Conservation (phyloP, 2,888 invertebrate genomes). For the Taphrorychus bicolor region DNA sequence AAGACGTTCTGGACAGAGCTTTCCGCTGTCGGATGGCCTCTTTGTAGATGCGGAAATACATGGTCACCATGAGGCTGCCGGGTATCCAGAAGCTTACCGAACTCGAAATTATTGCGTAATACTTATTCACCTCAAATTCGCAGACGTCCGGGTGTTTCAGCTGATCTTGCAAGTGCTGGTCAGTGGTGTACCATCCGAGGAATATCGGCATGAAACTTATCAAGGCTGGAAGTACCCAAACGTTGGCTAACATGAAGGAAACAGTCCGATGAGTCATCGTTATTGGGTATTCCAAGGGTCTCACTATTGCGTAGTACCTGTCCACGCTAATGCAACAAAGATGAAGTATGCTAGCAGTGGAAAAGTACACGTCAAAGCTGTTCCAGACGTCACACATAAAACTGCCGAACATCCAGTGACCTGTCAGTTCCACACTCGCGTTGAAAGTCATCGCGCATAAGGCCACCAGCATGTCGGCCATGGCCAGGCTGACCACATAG, state of each 20-base stretch:
- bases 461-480: constrained; percentile 93
- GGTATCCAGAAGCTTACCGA: constrained; percentile 94
- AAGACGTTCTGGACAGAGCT: constrained; percentile 84
- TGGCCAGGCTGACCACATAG: constrained; percentile 93
- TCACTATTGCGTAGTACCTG: constrained; percentile 84
- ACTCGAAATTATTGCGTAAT: constrained; percentile 87
- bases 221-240: constrained; percentile 90
- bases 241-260: constrained; percentile 82
- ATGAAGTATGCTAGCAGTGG: constrained; percentile 90
- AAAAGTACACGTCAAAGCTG: constrained; percentile 92
- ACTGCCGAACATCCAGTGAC: constrained; percentile 87
- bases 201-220: constrained; percentile 96
- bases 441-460: constrained; percentile 93
- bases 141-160: constrained; percentile 76
- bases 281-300: constrained; percentile 89
- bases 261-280: constrained; percentile 88
- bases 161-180: constrained; percentile 65
- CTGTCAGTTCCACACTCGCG: constrained; percentile 82
- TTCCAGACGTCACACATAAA: constrained; percentile 95
- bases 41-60: constrained; percentile 86
- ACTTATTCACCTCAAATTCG: constrained; percentile 83
- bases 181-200: constrained; percentile 81
- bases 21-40: constrained; percentile 85
- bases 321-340: constrained; percentile 95
- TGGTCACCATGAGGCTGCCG: constrained; percentile 89